Conservation (phyloP, 2,797 vertebrate species). For the Harpia harpyja region DNA sequence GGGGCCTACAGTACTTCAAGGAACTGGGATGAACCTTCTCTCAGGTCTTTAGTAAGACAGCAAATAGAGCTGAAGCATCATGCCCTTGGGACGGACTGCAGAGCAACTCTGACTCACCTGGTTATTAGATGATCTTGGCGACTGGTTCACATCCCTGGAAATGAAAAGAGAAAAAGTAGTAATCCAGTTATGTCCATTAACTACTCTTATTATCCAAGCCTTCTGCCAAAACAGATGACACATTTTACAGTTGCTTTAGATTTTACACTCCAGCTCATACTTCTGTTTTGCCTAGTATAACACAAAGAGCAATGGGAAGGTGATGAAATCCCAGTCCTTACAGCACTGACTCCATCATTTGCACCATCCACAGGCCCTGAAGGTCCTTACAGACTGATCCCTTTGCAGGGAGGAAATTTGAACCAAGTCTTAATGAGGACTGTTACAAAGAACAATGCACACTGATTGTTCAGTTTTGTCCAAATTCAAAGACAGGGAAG, state of each 20-base stretch:
- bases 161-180: neutral
- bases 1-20: neutral
- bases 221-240: neutral
- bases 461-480: neutral
- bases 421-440: neutral
- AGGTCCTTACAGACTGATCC: neutral
- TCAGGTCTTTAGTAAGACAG: neutral
- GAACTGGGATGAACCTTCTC: neutral
- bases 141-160: constrained; percentile 83
- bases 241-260: neutral
- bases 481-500: neutral
- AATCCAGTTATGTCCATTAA: neutral
- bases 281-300: neutral
- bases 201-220: neutral
- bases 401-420: neutral
- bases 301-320: neutral
- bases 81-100: neutral
- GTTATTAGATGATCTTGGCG: constrained; percentile 79
- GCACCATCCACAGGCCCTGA: neutral
- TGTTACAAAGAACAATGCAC: neutral
- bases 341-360: neutral
- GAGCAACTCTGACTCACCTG: constrained; percentile 76
- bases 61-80: neutral
- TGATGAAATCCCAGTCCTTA: neutral
- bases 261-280: neutral